Percentiles rank a stretch among this genome's conserved stretches.
phyloP scores from a whole-genome alignment of 2,888 invertebrate species.

The Lasius platythorax region DNA sequence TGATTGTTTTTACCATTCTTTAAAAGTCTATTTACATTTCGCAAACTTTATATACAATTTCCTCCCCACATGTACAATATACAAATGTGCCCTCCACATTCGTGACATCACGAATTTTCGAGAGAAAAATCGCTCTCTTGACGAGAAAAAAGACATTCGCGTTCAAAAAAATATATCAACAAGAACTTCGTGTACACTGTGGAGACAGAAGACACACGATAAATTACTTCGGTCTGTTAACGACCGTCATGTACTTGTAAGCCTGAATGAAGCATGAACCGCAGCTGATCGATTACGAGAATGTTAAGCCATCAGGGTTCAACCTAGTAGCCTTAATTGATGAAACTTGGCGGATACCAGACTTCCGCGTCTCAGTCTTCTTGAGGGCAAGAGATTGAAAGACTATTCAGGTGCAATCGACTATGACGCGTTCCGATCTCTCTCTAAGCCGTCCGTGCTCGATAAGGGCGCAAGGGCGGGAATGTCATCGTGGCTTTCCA shows the following conservation, averaged over 20 bases:
- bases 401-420: conserved; percentile 35
- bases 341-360: conserved; percentile 38
- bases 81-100: neutral
- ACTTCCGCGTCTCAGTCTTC: conserved; percentile 28
- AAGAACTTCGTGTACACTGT: neutral
- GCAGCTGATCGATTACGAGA: neutral
- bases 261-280: conserved; percentile 5
- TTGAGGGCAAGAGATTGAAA: conserved; percentile 12
- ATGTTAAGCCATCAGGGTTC: conserved; percentile 25
- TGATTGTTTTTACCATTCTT: neutral
- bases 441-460: neutral
- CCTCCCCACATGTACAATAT: neutral
- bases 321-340: conserved; percentile 21
- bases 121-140: neutral
- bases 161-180: neutral
- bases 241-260: conserved; percentile 11
- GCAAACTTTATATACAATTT: neutral
- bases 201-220: neutral
- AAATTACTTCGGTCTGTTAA: conserved; percentile 5
- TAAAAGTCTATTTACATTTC: neutral
- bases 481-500: neutral
- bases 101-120: neutral
- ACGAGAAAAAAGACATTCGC: neutral
- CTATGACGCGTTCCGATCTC: conserved; percentile 19
- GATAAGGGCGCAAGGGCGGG: neutral